Conservation (phyloP, 2,113 vertebrate species). For the Hemicordylus capensis region DNA sequence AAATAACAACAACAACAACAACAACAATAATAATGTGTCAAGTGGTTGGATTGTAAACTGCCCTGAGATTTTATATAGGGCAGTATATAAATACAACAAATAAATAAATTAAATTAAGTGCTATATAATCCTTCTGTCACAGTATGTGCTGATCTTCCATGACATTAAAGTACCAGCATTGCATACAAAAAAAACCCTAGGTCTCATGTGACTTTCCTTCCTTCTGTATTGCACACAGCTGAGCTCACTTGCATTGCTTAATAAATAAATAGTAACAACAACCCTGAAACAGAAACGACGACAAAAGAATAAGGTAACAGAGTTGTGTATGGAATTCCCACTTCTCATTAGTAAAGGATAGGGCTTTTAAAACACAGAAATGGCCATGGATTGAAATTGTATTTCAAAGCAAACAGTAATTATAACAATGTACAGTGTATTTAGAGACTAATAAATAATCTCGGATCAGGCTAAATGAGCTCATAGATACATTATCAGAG, state of each 20-base stretch:
- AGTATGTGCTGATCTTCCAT: not conserved
- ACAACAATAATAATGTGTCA: no score
- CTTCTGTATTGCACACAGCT: not conserved
- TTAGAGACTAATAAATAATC: slow-evolving; percentile 26
- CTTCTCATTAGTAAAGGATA: not conserved
- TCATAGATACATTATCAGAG: slow-evolving; percentile 13
- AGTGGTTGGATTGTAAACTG: no score
- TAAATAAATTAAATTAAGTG: no score
- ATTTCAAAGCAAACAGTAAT: not conserved
- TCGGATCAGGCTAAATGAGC: slow-evolving; percentile 7
- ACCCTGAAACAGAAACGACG: slow-evolving; percentile 33
- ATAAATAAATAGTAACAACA: slow-evolving; percentile 44
- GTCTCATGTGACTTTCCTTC: not conserved
- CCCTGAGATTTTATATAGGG: no score
- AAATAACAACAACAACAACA: no score
- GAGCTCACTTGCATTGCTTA: slow-evolving; percentile 17
- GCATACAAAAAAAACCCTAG: slow-evolving; percentile 43
- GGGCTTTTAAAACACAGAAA: slow-evolving; percentile 33
- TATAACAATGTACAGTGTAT: slow-evolving; percentile 3
- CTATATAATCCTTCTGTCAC: no score
- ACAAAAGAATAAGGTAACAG: slow-evolving; percentile 21
- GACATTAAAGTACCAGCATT: not conserved
- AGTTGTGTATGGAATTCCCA: slow-evolving; percentile 25
- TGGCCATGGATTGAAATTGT: not conserved
- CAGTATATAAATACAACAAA: no score